Evolutionary conservation across 2,113 vertebrate species (phyloP), one percentile per base, ranked within the genome.

Genomic region (Paratilapia polleni): DNA sequence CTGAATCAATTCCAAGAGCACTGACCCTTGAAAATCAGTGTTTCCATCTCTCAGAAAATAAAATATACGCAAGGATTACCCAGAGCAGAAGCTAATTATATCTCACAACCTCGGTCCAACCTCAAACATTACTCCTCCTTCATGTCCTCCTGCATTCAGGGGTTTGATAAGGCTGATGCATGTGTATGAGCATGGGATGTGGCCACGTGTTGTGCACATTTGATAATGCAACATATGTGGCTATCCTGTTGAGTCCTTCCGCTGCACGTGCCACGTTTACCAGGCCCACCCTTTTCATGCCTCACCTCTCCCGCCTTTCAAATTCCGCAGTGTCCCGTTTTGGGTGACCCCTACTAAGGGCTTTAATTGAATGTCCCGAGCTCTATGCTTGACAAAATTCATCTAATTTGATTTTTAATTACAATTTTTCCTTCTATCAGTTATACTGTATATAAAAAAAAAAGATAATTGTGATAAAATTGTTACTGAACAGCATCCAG

Each of bases 61-160:
- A 82, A 79, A 64, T 80, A 75, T 68, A 87, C 0, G 22, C 52
- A 22, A 80, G 85, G 90, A 93, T 93, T 89, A 91, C 80, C 86
- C 81, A 57, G 64, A 90, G 86, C 81, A 77, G 36, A 22, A 74
- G 91, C 90, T 93, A 92, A 94, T 94, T 92, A 91, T 93, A 84
- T 85, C 84, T 54, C 17, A 19, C 60, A 38, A 56, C 52, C 80
- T 85, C 47, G n/a, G 34, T 77, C 66, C 78, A 77, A 31, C 31
- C 81, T n/a, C 75, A 22, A 41, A 24, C 20, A 4, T 60, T 64
- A 75, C 73, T 80, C 24, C 73, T 85, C 81, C 79, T 84, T 64
- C 78, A 38, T 61, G 47, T 78, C 61, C 54, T 82, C 52, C 5
- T 68, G 58, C 79, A 70, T 66, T 80, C 68, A 83, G 58, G 43